Evolutionary conservation across 2,113 vertebrate species (phyloP), one percentile per base, ranked within the genome.

Genomic region (Pollimyrus isidori): DNA sequence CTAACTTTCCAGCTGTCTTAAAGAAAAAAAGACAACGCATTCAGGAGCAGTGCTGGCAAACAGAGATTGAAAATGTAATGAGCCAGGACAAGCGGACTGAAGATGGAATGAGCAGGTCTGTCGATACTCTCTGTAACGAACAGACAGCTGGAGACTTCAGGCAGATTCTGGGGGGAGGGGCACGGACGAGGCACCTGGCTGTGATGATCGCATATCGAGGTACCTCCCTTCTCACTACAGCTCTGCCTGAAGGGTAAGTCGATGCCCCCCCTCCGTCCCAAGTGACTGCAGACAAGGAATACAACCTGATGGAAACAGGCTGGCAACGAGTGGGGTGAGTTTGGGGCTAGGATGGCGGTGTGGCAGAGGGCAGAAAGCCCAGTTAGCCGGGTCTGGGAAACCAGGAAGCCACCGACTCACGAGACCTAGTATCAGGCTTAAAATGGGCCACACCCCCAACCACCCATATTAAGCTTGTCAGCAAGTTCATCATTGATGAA

Each of bases 81-180:
- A 93, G 90, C 88, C 90, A 90, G 88, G 88, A 80, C 88, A 90
- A 94, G 95, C 94, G 95, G 89, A 93, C 94, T 88, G 90, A 91
- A 91, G 95, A 95, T 95, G 93, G 95, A 96, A 95, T 95, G 95
- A 94, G 96, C 95, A 90, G 91, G 93, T 93, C 92, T 93, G 94
- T 95, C 94, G 95, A 91, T 95, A 94, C 94, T 93, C 93, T 94
- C 93, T 92, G 95, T 69, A 95, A 91, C 94, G 92, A 92, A 93
- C 90, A 94, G 94, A 94, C 97, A 96, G 96, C 95, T 96, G 96
- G 96, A 95, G 87, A 89, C 69, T 83, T 65, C n/a, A 85, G 15
- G 85, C 58, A 21, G 80, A 56, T 84, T 76, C 45, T n/a, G 53
- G 7, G n/a, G 82, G 52, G 23, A 3, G n/a, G 35, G 46, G 13